Conservation (phyloP, 2,113 vertebrate genomes). For the Peucedramus taeniatus region DNA sequence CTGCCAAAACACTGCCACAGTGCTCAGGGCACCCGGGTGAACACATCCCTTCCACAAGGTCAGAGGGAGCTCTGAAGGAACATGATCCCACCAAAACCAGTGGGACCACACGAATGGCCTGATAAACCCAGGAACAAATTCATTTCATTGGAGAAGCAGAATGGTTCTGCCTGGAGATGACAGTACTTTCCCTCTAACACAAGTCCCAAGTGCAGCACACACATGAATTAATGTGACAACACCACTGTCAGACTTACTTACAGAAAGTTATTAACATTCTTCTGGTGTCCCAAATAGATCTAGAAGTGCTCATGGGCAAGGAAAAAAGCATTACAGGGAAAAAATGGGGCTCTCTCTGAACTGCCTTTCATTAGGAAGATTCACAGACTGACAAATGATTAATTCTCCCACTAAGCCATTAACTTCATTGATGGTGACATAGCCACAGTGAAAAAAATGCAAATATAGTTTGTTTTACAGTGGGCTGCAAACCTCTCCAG, state of each 20-base stretch:
- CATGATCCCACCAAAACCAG: background rate
- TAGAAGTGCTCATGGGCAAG: background rate
- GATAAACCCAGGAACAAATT: background rate
- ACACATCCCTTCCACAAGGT: background rate
- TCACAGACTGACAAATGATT: background rate
- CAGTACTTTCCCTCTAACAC: background rate
- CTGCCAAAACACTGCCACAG: background rate
- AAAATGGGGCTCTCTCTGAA: background rate
- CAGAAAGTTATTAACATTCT: background rate
- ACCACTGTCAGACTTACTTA: background rate
- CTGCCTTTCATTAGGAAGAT: background rate
- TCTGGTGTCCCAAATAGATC: background rate
- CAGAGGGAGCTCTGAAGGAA: background rate
- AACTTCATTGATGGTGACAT: background rate
- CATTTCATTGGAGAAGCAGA: background rate
- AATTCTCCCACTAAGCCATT: background rate
- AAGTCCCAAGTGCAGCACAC: background rate
- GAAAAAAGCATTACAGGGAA: background rate
- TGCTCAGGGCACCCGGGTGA: background rate
- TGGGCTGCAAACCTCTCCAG: background rate
- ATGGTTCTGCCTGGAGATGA: background rate
- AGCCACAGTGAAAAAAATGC: background rate
- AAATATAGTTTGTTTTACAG: background rate
- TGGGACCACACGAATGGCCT: accelerated
- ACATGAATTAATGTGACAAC: background rate